Evolutionary conservation across 2,888 invertebrate species (phyloP).

Genomic region (Stramonita haemastoma): DNA sequence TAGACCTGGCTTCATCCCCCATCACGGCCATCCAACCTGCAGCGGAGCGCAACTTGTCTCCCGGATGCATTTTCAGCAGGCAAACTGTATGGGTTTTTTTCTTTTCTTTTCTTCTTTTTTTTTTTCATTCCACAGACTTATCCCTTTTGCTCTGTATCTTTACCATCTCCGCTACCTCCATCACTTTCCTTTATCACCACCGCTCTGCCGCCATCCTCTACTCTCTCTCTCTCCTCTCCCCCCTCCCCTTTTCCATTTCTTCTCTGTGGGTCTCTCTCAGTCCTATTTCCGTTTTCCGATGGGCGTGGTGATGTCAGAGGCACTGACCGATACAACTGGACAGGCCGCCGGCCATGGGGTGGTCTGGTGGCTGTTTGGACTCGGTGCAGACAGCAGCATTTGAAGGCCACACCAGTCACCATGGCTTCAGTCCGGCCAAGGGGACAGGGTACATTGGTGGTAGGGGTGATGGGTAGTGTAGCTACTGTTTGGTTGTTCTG

Average conservation of each 20-base stretch:
- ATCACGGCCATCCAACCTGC: conserved; percentile 35
- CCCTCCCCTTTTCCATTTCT: not conserved
- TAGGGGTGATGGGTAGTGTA: not conserved
- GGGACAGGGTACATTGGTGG: no score
- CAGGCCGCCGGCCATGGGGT: not conserved
- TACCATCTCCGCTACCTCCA: not conserved
- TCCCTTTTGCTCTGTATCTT: no score
- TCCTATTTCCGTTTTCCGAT: not conserved
- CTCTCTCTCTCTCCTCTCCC: not conserved
- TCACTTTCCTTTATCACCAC: not conserved
- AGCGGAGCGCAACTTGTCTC: conserved; percentile 21
- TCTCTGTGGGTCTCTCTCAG: conserved; percentile 8
- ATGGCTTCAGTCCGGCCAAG: no score
- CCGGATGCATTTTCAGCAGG: conserved; percentile 38
- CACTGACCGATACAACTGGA: not conserved
- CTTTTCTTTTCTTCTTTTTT: not conserved
- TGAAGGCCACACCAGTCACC: no score
- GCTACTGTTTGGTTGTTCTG: not conserved
- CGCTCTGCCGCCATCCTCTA: not conserved
- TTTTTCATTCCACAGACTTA: not conserved
- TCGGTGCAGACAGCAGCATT: no score
- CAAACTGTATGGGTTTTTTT: not conserved
- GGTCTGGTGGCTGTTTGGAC: no score
- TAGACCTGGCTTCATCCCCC: not conserved
- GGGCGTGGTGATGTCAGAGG: not conserved